Evolutionary conservation across 2,113 vertebrate genomes (phyloP).

Genomic region (Hippocampus abdominalis): DNA sequence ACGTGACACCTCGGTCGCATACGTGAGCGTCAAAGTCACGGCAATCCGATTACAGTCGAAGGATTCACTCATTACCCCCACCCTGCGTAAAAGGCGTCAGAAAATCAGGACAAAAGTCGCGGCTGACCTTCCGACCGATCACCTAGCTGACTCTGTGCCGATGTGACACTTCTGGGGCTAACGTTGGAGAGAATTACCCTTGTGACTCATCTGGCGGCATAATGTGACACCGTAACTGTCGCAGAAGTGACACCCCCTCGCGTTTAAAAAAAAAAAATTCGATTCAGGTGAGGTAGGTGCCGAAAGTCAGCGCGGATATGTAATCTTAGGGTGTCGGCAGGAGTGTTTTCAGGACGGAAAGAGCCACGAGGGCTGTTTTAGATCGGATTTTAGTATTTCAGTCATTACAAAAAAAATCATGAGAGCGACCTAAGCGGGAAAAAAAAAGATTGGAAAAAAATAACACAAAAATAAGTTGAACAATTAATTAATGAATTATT

Average conservation of each 20-base stretch:
- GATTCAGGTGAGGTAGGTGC: constrained; percentile 8
- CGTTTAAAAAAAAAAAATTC: background rate
- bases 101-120: constrained; percentile 24
- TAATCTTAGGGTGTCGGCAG: constrained; percentile 12
- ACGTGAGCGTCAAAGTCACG: background rate
- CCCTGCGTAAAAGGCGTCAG: background rate
- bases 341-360: constrained; percentile 9
- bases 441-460: no score
- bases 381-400: no score
- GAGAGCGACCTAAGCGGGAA: no score
- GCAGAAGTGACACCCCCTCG: constrained; percentile 24
- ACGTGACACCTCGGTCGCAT: background rate
- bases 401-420: no score
- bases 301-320: constrained; percentile 20
- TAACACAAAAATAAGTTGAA: no score
- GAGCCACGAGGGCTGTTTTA: background rate
- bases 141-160: constrained; percentile 21
- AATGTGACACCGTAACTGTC: constrained; percentile 37
- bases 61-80: background rate
- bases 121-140: constrained; percentile 31
- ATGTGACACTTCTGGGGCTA: constrained; percentile 51
- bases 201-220: constrained; percentile 18
- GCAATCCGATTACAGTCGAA: background rate
- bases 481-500: no score
- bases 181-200: constrained; percentile 33